Conservation (phyloP, 2,888 invertebrate species). For the Disparrhopalites patrizii region DNA sequence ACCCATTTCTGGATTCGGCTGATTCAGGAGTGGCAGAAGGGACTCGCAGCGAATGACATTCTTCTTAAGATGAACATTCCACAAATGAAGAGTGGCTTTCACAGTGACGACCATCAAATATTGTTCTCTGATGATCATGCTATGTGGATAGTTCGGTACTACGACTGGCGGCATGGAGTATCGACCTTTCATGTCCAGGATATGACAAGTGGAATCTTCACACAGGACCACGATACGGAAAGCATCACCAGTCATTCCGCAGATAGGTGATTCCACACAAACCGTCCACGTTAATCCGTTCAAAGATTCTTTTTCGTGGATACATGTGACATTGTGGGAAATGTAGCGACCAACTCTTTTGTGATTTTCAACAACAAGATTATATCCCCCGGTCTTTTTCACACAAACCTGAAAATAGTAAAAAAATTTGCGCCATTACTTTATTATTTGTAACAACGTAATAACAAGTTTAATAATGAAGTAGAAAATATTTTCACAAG, state of each 20-base stretch:
- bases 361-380: slow-evolving; percentile 7
- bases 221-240: slow-evolving; percentile 60
- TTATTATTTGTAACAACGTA: slow-evolving; percentile 2
- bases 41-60: slow-evolving; percentile 60
- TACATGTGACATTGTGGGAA: slow-evolving; percentile 34
- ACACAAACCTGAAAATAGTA: slow-evolving; percentile 4
- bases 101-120: slow-evolving; percentile 59
- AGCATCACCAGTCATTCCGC: slow-evolving; percentile 59
- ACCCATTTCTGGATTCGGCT: slow-evolving; percentile 35
- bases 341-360: slow-evolving; percentile 8
- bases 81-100: slow-evolving; percentile 57
- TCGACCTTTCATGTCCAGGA: slow-evolving; percentile 56
- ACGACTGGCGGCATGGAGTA: slow-evolving; percentile 58
- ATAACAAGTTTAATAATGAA: not conserved
- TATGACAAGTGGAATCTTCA: slow-evolving; percentile 65
- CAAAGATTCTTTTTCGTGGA: slow-evolving; percentile 29
- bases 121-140: slow-evolving; percentile 56
- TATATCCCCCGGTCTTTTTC: slow-evolving; percentile 16
- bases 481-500: not conserved
- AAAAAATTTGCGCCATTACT: slow-evolving; percentile 9
- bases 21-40: slow-evolving; percentile 54
- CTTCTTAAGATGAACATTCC: slow-evolving; percentile 60
- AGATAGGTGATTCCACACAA: slow-evolving; percentile 61
- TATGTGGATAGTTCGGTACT: slow-evolving; percentile 60
- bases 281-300: slow-evolving; percentile 67